Conservation (phyloP, 2,797 vertebrate genomes). For the Melanotaenia pygmaea region DNA sequence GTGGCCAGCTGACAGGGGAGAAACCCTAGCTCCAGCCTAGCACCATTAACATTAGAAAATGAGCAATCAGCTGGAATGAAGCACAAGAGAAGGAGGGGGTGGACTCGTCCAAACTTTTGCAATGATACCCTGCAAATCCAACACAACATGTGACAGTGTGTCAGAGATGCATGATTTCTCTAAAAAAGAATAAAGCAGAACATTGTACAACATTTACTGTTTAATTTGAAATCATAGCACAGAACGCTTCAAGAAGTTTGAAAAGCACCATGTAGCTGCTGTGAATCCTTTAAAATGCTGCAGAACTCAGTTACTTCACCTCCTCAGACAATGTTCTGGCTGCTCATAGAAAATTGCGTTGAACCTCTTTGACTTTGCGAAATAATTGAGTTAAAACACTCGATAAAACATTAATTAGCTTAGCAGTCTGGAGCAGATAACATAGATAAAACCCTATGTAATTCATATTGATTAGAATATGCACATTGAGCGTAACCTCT, state of each 20-base stretch:
- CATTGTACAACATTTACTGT: not conserved
- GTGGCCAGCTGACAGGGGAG: constrained; percentile 96
- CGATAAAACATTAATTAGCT: constrained; percentile 91
- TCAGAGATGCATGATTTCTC: constrained; percentile 13
- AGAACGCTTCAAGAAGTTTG: constrained; percentile 12
- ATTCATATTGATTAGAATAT: constrained; percentile 91
- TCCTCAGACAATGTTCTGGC: constrained; percentile 55
- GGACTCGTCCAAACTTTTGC: constrained; percentile 60
- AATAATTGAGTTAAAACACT: constrained; percentile 91
- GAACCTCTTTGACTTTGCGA: constrained; percentile 87
- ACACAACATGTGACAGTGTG: constrained; percentile 47
- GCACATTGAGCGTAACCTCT: constrained; percentile 88
- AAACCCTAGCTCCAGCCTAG: constrained; percentile 89
- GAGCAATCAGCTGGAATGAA: constrained; percentile 98
- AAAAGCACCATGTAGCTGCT: not conserved
- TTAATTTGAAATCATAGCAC: constrained; percentile 14
- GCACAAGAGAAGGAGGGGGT: constrained; percentile 61
- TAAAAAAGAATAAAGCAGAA: not conserved
- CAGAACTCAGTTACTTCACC: constrained; percentile 39
- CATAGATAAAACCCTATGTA: constrained; percentile 89
- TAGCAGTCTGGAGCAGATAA: constrained; percentile 88
- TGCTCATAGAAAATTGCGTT: constrained; percentile 79
- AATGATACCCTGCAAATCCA: constrained; percentile 46
- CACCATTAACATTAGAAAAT: constrained; percentile 99
- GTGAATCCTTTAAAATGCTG: constrained; percentile 39